Evolutionary conservation across 2,113 vertebrate genomes (phyloP), one percentile per base, ranked within the genome.

Genomic region (Capreolus pygargus): DNA sequence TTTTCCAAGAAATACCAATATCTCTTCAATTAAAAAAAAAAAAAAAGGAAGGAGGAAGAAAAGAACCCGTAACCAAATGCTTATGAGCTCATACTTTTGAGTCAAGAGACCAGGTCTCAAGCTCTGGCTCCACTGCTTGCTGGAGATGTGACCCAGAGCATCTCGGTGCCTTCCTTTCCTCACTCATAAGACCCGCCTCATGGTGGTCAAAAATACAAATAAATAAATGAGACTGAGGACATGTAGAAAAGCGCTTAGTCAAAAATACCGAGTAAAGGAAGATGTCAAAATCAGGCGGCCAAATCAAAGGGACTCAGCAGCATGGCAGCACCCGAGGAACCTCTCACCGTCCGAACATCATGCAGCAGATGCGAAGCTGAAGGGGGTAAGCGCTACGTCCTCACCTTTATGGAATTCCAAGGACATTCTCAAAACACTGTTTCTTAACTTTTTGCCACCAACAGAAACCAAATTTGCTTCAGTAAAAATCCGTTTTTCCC

Each of bases 361-460:
- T 27, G 17, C 23, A 86, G 86, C 8, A 78, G 15, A 67, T 23
- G 23, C 1, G 27, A 30, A 47, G 76, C 15, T 52, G 21, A 86
- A 82, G 61, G 94, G 90, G 87, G 1, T 33, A 76, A 90, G 89
- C 7, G 17, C 9, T 86, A 70, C 70, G 39, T 67, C 86, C 96
- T 33, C 98, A 99, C 99, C 99, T 99, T 99, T 99, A 91, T 98
- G 99, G 97, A 99, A 99, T 89, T 99, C 99, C n/a, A 99, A 98
- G 97, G 99, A 99, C 96, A 99, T 98, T 97, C 99, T 99, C 97
- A 99, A 98, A 83, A 99, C 99, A 93, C 99, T 99, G 96, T 98
- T 99, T 94, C 98, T 98, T 55, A 99, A 98, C 58, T 99, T 98
- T 97, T 98, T 99, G 92, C 98, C 67, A 91, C 87, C 89, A 95